Evolutionary conservation across 2,113 vertebrate species (phyloP), one percentile per base, ranked within the genome.

Genomic region (Psittacara wagleri): DNA sequence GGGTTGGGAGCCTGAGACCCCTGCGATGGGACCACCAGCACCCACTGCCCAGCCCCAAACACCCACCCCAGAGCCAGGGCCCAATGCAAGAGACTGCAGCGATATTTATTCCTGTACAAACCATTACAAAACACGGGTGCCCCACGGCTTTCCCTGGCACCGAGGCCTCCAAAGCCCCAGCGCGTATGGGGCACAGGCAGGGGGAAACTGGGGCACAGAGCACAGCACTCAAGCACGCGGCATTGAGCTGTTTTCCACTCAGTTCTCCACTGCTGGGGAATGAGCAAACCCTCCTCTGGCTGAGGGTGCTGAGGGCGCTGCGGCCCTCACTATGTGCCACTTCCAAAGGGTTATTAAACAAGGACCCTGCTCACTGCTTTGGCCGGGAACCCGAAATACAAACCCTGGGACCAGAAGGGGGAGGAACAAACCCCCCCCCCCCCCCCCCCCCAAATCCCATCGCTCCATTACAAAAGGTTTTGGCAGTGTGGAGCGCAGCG

Each of bases 21-120:
- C 46, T 11, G 18, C 3, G 1, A 33, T 6, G 28, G 35, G 82
- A 81, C 33, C 2, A 1, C 43, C 5, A 1, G 35, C 63, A 46
- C n/a, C 14, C 5, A 0, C 25, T 19, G 28, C 68, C 46, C 74
- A 57, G 33, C 57, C 73, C 64, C 37, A 67, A 91, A 86, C 83
- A 78, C 51, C 13, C 83, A 54, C 0, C 43, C 43, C 2, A 1
- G n/a, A 86, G 73, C 64, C 90, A 72, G 41, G 59, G 74, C 55
- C 64, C 87, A 95, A 96, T 90, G 90, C 83, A 82, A 91, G 78
- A 95, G 81, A 94, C 87, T 63, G 87, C 90, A 94, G 94, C 90
- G 68, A 55, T 49, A 78, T 96, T 96, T 96, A 96, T 96, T 96
- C 51, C 94, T 89, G 94, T 96, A 96, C 96, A 96, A 96, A 96